A percentile compares a stretch with the other conserved stretches of the same genome.
phyloP scores from a whole-genome alignment of 2,888 invertebrate species.

The Macaria notata region DNA sequence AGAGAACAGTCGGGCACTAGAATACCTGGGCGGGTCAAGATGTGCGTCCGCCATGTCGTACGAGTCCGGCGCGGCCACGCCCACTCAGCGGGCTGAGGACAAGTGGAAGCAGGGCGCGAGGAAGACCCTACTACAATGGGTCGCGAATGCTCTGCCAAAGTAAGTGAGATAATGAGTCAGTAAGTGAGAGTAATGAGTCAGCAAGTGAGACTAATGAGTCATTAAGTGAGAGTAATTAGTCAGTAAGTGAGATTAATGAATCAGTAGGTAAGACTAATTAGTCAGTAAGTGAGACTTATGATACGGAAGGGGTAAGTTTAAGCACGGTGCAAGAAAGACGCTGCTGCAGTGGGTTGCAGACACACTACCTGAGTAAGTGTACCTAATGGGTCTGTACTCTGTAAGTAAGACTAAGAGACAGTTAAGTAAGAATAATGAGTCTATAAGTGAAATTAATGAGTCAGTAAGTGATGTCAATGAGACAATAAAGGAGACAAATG shows the following conservation, averaged over 20 bases:
- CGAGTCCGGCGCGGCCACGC: conserved; percentile 89
- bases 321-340: conserved; percentile 95
- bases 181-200: no score
- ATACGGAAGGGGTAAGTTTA: conserved; percentile 89
- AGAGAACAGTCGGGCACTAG: conserved; percentile 94
- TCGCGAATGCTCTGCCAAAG: conserved; percentile 92
- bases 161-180: conserved; percentile 32
- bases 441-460: conserved; percentile 35
- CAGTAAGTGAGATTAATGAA: no score
- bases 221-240: no score
- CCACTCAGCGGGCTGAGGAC: conserved; percentile 81
- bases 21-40: conserved; percentile 90
- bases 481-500: no score
- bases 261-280: no score
- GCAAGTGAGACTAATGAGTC: no score
- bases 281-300: no score
- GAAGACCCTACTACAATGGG: conserved; percentile 96
- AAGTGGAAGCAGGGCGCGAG: conserved; percentile 94
- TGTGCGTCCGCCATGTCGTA: conserved; percentile 92
- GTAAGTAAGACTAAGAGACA: no score
- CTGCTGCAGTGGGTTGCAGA: conserved; percentile 97
- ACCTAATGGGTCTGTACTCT: no score
- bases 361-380: conserved; percentile 90
- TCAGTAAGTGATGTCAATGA: no score
- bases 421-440: no score